Conservation (phyloP, 2,797 vertebrate species). For the Pteronotus mesoamericanus region DNA sequence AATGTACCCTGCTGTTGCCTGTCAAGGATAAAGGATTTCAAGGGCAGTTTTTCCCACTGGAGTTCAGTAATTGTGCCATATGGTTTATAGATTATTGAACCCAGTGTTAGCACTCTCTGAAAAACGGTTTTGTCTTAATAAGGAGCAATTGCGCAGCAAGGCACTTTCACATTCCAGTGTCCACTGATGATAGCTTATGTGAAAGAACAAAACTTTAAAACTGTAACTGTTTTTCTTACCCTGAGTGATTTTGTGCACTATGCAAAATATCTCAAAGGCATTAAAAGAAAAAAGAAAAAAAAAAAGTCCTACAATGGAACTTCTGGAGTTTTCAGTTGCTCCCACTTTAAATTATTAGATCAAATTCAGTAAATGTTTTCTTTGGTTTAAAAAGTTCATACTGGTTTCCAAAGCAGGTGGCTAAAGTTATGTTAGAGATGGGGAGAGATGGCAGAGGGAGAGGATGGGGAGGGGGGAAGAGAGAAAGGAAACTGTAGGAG, state of each 20-base stretch:
- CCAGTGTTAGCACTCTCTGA: conserved; percentile 7
- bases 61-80: conserved; percentile 33
- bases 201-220: conserved; percentile 14
- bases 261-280: conserved; percentile 33
- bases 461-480: not conserved
- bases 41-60: not conserved
- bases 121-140: conserved; percentile 6
- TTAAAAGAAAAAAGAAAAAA: not conserved
- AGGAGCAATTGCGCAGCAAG: not conserved
- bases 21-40: conserved; percentile 31
- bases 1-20: conserved; percentile 35
- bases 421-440: not conserved
- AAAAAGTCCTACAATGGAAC: not conserved
- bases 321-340: conserved; percentile 23
- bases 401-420: not conserved
- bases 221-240: not conserved
- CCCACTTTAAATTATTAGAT: not conserved
- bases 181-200: conserved; percentile 12
- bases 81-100: conserved; percentile 17
- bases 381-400: not conserved
- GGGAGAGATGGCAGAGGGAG: not conserved
- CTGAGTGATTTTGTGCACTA: not conserved
- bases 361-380: not conserved
- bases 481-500: not conserved
- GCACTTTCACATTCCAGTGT: not conserved